These are phyloP conservation scores for Ectemnius continuus DNA, from an alignment of 2,888 invertebrate genomes.

Conservation along the genomic window DNA sequence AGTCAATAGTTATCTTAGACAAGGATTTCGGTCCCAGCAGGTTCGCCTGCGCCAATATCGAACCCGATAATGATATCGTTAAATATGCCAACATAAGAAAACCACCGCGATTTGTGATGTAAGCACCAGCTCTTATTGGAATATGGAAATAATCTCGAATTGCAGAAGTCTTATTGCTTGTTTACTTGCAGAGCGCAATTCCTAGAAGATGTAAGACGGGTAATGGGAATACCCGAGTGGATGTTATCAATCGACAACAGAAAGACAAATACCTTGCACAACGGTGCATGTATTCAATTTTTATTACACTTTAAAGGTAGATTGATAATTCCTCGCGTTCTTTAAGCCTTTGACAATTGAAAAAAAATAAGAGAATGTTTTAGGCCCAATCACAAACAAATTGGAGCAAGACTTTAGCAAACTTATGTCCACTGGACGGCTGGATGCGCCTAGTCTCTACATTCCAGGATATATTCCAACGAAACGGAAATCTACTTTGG, in stretches of 20 bases:
- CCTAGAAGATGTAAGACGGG: constrained; percentile 87
- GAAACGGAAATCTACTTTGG: constrained; percentile 85
- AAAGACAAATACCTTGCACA: constrained; percentile 87
- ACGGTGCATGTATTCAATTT: constrained; percentile 90
- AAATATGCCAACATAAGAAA: constrained; percentile 93
- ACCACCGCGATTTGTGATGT: constrained; percentile 93
- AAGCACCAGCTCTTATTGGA: constrained; percentile 73
- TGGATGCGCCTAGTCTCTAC: constrained; percentile 87
- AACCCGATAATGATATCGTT: constrained; percentile 93
- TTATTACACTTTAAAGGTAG: constrained; percentile 90
- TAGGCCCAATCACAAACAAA: constrained; percentile 87
- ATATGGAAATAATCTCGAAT: not conserved
- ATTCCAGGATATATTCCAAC: constrained; percentile 87
- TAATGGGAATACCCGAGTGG: constrained; percentile 94
- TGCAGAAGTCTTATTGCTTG: not conserved
- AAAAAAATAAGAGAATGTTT: constrained; percentile 12
- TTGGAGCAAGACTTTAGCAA: constrained; percentile 90
- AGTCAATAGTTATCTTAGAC: constrained; percentile 91
- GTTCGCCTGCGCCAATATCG: constrained; percentile 94
- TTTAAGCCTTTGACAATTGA: not conserved
- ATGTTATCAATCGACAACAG: constrained; percentile 91
- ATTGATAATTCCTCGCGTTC: not conserved
- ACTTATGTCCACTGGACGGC: constrained; percentile 85
- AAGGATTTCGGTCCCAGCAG: constrained; percentile 85
- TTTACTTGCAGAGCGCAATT: constrained; percentile 85